A percentile compares a stretch with the other conserved stretches of the same genome.
Evolutionary conservation across 2,797 vertebrate genomes (phyloP).

Genomic region (Cuniculus paca): DNA sequence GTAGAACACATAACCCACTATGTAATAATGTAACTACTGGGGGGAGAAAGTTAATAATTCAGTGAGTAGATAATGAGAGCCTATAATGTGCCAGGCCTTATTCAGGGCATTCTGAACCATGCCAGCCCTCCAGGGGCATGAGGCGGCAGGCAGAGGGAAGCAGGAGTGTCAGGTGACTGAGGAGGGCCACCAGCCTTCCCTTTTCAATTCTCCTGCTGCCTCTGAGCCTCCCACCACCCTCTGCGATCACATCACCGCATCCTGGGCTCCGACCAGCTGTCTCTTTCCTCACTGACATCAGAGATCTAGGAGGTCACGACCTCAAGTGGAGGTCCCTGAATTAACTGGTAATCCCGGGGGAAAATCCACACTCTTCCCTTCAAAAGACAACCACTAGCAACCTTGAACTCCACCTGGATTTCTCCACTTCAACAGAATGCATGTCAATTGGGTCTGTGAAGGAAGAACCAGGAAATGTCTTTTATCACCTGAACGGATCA

Average conservation of each 20-base stretch:
- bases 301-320: not conserved
- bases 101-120: not conserved
- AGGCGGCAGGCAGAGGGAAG: not conserved
- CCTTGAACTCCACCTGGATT: conserved; percentile 26
- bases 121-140: not conserved
- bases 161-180: no score
- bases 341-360: not conserved
- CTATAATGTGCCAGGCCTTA: not conserved
- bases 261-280: no score
- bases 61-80: not conserved
- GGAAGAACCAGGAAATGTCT: conserved; percentile 46
- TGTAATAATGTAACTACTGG: not conserved
- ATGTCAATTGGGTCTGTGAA: conserved; percentile 1
- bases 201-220: no score
- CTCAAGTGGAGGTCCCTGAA: not conserved
- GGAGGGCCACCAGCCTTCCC: not conserved
- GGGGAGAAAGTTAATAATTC: not conserved
- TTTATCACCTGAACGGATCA: conserved; percentile 41
- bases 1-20: not conserved
- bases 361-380: not conserved
- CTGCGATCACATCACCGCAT: not conserved
- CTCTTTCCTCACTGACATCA: not conserved
- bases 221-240: accelerated
- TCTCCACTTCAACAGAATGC: conserved; percentile 54
- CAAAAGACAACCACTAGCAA: not conserved